Evolutionary conservation across 2,113 vertebrate species (phyloP).

Genomic region (Atractosteus spatula): DNA sequence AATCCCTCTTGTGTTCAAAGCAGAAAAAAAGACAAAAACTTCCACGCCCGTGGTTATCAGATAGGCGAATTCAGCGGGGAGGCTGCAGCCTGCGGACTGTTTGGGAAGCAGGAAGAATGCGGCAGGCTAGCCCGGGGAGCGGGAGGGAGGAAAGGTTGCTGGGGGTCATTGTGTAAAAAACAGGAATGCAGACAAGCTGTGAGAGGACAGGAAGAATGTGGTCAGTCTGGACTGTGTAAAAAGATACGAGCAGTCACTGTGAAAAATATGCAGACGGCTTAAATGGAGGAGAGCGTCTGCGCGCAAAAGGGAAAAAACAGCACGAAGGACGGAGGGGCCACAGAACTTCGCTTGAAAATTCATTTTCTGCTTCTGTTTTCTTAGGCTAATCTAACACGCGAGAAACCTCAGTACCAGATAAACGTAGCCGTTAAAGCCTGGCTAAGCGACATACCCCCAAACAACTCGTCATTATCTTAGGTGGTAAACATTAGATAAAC

Average conservation of each 20-base stretch:
- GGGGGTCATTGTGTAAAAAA: conserved; percentile 39
- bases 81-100: conserved; percentile 24
- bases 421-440: too few relatives aligned
- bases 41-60: conserved; percentile 40
- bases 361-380: too few relatives aligned
- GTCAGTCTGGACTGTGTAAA: conserved; percentile 25
- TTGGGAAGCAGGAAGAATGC: conserved; percentile 31
- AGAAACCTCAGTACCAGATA: too few relatives aligned
- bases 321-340: too few relatives aligned
- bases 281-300: background rate
- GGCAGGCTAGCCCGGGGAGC: background rate
- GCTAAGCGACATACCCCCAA: too few relatives aligned
- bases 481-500: background rate
- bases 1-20: conserved; percentile 47
- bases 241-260: background rate
- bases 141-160: conserved; percentile 24
- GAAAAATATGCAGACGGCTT: conserved; percentile 8
- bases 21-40: conserved; percentile 12
- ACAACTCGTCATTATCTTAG: background rate
- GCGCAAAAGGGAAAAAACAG: background rate
- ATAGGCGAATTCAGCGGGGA: conserved; percentile 47
- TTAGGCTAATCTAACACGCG: too few relatives aligned
- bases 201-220: conserved; percentile 29
- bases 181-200: conserved; percentile 30
- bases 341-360: too few relatives aligned